These are phyloP conservation scores for Spodoptera exigua DNA, from an alignment of 2,888 invertebrate species.

Conservation along the genomic window DNA sequence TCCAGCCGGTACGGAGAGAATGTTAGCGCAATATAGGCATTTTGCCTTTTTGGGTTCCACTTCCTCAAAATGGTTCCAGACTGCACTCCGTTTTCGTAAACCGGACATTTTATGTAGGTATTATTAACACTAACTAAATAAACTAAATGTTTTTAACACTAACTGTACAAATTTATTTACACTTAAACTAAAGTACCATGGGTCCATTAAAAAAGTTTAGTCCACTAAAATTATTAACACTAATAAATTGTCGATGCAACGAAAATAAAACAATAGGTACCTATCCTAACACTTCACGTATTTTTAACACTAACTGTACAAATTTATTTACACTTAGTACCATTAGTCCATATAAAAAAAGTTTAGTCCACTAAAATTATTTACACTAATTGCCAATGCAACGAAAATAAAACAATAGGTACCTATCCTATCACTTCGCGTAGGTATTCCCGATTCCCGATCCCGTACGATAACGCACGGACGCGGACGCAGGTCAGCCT, in stretches of 20 bases:
- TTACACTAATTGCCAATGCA: conserved; percentile 2
- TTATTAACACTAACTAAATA: too few relatives aligned
- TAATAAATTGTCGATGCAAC: conserved; percentile 1
- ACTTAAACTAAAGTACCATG: conserved; percentile 9
- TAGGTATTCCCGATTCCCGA: neutral
- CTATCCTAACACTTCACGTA: neutral
- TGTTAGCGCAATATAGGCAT: conserved; percentile 8
- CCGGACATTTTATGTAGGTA: conserved; percentile 4
- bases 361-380: conserved; percentile 10
- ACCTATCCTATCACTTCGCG: neutral
- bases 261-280: neutral
- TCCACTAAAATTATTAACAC: conserved; percentile 9
- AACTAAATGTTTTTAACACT: conserved; percentile 7
- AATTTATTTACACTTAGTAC: conserved; percentile 10
- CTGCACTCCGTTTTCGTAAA: conserved; percentile 8
- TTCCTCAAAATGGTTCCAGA: conserved; percentile 13
- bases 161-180: conserved; percentile 9
- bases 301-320: conserved; percentile 7
- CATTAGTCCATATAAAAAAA: conserved; percentile 7
- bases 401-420: neutral
- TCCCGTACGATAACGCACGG: conserved; percentile 2
- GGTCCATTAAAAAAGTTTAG: conserved; percentile 8
- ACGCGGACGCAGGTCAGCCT: neutral
- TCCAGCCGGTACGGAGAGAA: neutral
- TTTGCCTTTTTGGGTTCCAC: conserved; percentile 10